Percentiles rank a stretch among this genome's conserved stretches.
phyloP scores from a whole-genome alignment of 1,140 invertebrate genomes.

The Harlomillsia oculata region DNA sequence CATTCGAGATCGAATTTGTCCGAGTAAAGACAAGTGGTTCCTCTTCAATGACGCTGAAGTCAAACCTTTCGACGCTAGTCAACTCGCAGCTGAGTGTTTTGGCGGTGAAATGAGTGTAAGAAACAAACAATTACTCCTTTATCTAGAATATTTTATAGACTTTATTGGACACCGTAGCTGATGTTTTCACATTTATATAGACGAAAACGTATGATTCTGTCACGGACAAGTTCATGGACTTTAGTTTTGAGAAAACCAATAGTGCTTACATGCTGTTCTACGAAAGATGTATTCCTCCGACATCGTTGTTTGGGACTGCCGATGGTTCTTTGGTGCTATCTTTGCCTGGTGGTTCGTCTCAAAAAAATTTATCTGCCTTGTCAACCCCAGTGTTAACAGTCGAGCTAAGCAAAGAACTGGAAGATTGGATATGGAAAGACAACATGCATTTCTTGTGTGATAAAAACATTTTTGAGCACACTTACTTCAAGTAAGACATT shows the following conservation, averaged over 20 bases:
- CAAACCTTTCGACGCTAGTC: slow-evolving; percentile 86
- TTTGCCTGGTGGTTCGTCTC: slow-evolving; percentile 28
- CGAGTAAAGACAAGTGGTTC: slow-evolving; percentile 76
- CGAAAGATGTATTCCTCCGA: slow-evolving; percentile 51
- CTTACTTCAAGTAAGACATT: slow-evolving; percentile 72
- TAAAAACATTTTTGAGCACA: slow-evolving; percentile 91
- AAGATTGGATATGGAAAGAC: slow-evolving; percentile 90
- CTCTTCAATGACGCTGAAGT: slow-evolving; percentile 94
- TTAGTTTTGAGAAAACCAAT: slow-evolving; percentile 94
- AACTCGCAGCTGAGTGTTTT: slow-evolving; percentile 89
- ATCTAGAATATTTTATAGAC: background rate
- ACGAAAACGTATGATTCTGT: slow-evolving; percentile 93
- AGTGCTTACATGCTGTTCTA: slow-evolving; percentile 97
- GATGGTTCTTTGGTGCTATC: slow-evolving; percentile 23
- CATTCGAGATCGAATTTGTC: slow-evolving; percentile 65
- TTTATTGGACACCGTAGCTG: background rate
- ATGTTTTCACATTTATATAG: slow-evolving; percentile 45
- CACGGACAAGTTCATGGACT: slow-evolving; percentile 93
- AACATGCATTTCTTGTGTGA: slow-evolving; percentile 90
- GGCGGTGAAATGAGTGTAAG: slow-evolving; percentile 88
- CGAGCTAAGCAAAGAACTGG: slow-evolving; percentile 64
- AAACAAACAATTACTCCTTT: too few relatives aligned
- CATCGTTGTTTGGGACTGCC: slow-evolving; percentile 6
- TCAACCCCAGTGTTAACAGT: slow-evolving; percentile 40
- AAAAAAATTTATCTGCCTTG: slow-evolving; percentile 35